These are phyloP conservation scores for Dysidea cf. avara DNA, from an alignment of 37 sponge, comb jelly and placozoan genomes.

Conservation along the genomic window DNA sequence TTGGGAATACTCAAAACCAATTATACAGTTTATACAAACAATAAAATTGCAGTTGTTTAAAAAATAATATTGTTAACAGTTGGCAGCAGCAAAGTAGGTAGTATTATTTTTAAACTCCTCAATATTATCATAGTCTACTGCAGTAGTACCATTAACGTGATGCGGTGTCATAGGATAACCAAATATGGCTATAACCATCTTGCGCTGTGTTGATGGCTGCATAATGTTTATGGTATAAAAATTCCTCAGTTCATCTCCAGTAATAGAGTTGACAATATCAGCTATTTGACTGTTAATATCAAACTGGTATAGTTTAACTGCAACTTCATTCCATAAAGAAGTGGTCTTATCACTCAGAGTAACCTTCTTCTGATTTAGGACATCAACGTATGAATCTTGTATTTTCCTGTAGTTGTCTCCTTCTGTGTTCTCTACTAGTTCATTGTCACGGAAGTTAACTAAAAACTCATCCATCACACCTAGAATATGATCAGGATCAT, in stretches of 20 bases:
- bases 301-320: slow-evolving; percentile 46
- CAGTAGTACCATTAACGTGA: too few species aligned
- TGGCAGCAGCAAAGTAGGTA: too few species aligned
- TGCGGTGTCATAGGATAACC: too few species aligned
- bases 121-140: too few species aligned
- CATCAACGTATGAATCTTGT: background rate
- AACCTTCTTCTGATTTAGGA: slow-evolving; percentile 26
- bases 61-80: too few species aligned
- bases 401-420: background rate
- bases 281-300: slow-evolving; percentile 24
- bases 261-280: slow-evolving; percentile 3
- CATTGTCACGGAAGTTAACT: background rate
- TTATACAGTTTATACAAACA: too few species aligned
- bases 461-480: slow-evolving; percentile 48
- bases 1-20: too few species aligned
- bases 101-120: too few species aligned
- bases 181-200: slow-evolving; percentile 49
- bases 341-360: slow-evolving; percentile 41
- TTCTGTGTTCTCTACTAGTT: background rate
- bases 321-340: slow-evolving; percentile 52
- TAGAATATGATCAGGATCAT: slow-evolving; percentile 35
- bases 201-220: background rate
- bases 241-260: background rate
- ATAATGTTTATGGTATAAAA: slow-evolving; percentile 53
- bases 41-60: too few species aligned